A percentile compares a stretch with the other conserved stretches of the same genome.
Evolutionary conservation across 2,888 invertebrate species (phyloP).

Genomic region (Serripes groenlandicus): DNA sequence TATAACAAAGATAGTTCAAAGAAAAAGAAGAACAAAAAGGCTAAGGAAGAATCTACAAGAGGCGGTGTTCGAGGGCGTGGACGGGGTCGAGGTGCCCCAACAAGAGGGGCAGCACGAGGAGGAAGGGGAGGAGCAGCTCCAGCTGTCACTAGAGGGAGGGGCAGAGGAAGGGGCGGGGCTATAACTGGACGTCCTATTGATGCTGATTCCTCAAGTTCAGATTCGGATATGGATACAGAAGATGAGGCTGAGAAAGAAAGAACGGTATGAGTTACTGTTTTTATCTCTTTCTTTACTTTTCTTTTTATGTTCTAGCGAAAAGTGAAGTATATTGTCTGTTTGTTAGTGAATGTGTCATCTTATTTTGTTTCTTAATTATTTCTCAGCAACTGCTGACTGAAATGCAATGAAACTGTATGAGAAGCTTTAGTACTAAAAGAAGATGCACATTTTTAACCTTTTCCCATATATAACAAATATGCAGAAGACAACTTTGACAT

Average conservation of each 20-base stretch:
- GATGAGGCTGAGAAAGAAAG: conserved; percentile 51
- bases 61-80: conserved; percentile 28
- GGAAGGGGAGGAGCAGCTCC: conserved; percentile 30
- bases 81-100: conserved; percentile 28
- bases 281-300: not conserved
- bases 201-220: conserved; percentile 44
- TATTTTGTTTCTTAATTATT: no score
- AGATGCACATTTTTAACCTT: no score
- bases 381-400: no score
- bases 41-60: conserved; percentile 19
- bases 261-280: conserved; percentile 32
- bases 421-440: no score
- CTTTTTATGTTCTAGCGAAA: not conserved
- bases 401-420: no score
- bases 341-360: no score
- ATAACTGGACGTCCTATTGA: conserved; percentile 1
- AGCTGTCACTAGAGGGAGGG: conserved; percentile 16
- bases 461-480: no score
- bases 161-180: conserved; percentile 33
- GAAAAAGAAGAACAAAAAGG: conserved; percentile 77
- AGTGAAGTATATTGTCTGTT: not conserved
- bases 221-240: conserved; percentile 63
- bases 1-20: conserved; percentile 84
- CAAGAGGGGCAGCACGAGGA: conserved; percentile 37
- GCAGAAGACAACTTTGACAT: no score